Evolutionary conservation across 2,888 invertebrate genomes (phyloP).

Genomic region (Synergus laeviventris): DNA sequence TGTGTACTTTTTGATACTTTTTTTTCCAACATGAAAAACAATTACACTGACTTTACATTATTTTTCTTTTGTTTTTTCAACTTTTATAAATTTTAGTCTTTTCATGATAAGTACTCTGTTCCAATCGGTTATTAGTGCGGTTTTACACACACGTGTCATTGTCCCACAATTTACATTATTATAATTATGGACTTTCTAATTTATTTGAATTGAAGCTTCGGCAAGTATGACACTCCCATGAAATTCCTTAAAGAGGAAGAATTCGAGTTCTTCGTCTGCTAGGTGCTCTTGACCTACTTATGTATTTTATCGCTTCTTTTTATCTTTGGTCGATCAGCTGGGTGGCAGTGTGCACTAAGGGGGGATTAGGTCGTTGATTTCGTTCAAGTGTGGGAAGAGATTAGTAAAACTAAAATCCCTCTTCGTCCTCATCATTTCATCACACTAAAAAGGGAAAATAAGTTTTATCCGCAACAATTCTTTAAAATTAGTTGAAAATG

Average conservation of each 20-base stretch:
- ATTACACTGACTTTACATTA: no score
- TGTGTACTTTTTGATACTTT: no score
- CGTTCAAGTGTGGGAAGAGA: no score
- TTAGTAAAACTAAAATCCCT: no score
- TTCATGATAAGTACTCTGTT: neutral
- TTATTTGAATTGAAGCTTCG: neutral
- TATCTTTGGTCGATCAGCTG: neutral
- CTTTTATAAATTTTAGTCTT: neutral
- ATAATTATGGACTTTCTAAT: conserved; percentile 7
- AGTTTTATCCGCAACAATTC: no score
- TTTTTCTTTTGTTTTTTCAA: no score
- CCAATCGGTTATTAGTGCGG: neutral
- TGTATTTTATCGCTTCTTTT: neutral
- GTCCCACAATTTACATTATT: neutral
- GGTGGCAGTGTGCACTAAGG: neutral
- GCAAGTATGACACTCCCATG: neutral
- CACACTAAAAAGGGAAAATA: no score
- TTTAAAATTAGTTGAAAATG: no score
- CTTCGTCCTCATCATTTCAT: no score
- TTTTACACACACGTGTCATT: neutral
- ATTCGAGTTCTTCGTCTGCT: neutral
- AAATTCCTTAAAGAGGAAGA: conserved; percentile 1
- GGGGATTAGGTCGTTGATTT: no score
- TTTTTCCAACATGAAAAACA: no score
- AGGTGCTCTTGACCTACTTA: neutral